A percentile compares a stretch with the other conserved stretches of the same genome.
Conservation (phyloP, 2,113 vertebrate species). For the Chloebia gouldiae region DNA sequence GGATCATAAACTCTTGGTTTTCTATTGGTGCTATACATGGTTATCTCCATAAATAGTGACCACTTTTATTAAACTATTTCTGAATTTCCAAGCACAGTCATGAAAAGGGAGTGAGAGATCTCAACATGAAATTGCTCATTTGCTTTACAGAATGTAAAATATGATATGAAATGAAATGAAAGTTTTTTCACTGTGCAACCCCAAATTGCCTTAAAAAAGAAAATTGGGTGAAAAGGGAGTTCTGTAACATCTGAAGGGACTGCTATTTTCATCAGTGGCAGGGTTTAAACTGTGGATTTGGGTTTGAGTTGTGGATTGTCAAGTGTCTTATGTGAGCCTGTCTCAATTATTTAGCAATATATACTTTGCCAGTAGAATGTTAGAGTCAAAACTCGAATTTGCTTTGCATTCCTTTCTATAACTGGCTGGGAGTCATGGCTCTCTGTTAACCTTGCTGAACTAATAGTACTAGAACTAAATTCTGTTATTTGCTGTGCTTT, state of each 20-base stretch:
- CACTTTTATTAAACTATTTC: background rate
- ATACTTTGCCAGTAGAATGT: background rate
- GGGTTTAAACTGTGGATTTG: background rate
- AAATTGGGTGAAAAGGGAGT: fast-evolving
- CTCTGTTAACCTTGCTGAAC: background rate
- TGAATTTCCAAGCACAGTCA: background rate
- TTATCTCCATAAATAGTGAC: background rate
- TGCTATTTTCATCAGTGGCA: background rate
- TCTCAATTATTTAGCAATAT: background rate
- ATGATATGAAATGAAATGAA: background rate
- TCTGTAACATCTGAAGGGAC: background rate
- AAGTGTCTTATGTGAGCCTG: background rate
- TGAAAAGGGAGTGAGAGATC: background rate
- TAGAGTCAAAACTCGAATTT: background rate
- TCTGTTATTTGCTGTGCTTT: background rate
- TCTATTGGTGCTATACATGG: background rate
- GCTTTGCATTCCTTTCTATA: background rate
- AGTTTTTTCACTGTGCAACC: background rate
- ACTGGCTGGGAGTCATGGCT: background rate
- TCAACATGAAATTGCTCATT: background rate
- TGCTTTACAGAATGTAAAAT: background rate
- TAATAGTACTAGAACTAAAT: background rate
- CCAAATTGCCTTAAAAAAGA: background rate
- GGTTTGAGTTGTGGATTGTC: background rate
- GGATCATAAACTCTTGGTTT: background rate